These are phyloP conservation scores for Cebidichthys violaceus DNA, from an alignment of 2,113 vertebrate genomes.

Conservation along the genomic window DNA sequence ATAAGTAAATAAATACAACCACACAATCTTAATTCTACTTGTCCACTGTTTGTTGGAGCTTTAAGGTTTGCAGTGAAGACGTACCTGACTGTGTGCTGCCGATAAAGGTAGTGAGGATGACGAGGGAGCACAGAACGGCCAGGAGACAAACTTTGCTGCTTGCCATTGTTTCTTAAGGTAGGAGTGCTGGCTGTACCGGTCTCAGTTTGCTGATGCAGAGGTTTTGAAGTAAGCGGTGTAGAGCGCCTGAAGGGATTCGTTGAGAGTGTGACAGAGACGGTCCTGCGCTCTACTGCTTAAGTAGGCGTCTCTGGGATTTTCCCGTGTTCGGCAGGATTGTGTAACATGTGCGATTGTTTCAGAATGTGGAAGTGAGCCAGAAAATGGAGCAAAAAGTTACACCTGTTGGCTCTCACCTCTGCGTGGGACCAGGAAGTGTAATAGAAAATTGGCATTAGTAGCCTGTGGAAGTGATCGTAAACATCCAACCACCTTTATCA, in stretches of 20 bases:
- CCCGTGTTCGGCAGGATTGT: neutral
- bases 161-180: constrained; percentile 37
- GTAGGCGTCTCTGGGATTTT: constrained; percentile 10
- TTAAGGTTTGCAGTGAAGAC: neutral
- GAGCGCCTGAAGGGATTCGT: neutral
- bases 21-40: neutral
- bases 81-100: constrained; percentile 62
- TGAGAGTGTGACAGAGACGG: neutral
- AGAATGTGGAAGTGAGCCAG: neutral
- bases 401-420: neutral
- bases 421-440: no score
- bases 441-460: neutral
- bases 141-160: constrained; percentile 10
- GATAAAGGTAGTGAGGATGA: constrained; percentile 50
- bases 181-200: neutral
- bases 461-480: neutral
- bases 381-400: neutral
- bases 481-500: neutral
- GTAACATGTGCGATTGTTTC: neutral
- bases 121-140: constrained; percentile 37
- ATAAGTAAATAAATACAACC: neutral
- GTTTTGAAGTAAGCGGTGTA: neutral
- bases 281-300: neutral
- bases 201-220: neutral
- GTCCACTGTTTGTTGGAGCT: neutral